Evolutionary conservation across 2,113 vertebrate species (phyloP).

Genomic region (Scartelaos histophorus): DNA sequence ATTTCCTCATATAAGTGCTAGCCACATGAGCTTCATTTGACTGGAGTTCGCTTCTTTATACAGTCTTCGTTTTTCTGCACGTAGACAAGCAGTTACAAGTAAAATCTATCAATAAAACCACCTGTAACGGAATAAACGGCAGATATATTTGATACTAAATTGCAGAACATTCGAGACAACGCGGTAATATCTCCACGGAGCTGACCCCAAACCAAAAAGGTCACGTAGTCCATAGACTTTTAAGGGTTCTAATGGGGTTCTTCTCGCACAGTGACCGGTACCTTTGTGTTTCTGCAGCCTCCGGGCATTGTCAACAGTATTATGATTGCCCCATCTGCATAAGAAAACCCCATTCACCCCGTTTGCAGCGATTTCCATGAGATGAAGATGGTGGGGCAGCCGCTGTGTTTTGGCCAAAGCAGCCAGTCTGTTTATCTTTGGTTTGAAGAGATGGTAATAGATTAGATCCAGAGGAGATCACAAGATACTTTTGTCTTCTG

Average conservation of each 20-base stretch:
- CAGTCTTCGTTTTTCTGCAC: no score
- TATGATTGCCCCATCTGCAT: conserved; percentile 69
- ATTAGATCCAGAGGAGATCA: conserved; percentile 75
- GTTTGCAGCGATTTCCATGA: conserved; percentile 67
- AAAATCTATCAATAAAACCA: no score
- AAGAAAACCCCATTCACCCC: conserved; percentile 72
- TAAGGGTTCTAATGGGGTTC: neutral
- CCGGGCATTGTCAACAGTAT: conserved; percentile 53
- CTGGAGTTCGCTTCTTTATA: no score
- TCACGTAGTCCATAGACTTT: no score
- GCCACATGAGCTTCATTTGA: no score
- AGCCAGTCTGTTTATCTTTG: conserved; percentile 54
- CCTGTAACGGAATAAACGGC: no score
- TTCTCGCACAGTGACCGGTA: neutral
- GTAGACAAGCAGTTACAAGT: no score
- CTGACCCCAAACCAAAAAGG: no score
- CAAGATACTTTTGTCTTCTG: conserved; percentile 78
- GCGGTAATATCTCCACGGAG: no score
- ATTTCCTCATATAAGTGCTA: no score
- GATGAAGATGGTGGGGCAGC: conserved; percentile 60
- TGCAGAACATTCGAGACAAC: no score
- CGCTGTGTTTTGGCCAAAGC: conserved; percentile 75
- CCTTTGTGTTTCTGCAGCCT: conserved; percentile 46
- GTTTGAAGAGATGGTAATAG: conserved; percentile 66
- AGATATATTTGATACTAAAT: no score